Base-by-base conservation (phyloP, 2,888 invertebrate species). In the Serrognathus titanus region DNA sequence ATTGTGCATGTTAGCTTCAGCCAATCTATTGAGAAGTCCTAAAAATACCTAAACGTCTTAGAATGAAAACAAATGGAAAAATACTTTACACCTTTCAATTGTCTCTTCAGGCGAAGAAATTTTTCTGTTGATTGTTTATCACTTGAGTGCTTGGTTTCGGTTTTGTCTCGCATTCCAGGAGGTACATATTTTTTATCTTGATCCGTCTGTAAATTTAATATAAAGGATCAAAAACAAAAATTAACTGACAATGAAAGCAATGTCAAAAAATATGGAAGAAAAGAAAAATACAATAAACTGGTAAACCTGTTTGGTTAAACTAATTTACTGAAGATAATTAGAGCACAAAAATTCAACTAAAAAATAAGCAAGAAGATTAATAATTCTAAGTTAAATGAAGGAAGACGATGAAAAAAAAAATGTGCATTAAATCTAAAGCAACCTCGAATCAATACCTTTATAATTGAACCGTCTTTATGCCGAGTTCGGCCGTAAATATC, bases 401-500 rank as follows among this genome's bases (percentile, higher is more conserved):
- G n/a, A n/a, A n/a, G n/a, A n/a, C n/a, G n/a, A 13, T 12, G 7
- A 40, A 12, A 56, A 37, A 49, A 35, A 24, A 46, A 16, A n/a
- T n/a, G n/a, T n/a, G n/a, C n/a, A n/a, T n/a, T n/a, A n/a, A n/a
- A n/a, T n/a, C n/a, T n/a, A n/a, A n/a, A n/a, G n/a, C n/a, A 41
- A 46, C 1, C 13, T 6, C 13, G 46, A 12, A 48, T 1, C 10
- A 12, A 37, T 75, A 85, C 86, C 69, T 81, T 79, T 45, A 95
- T 78, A 63, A 96, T 74, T 72, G 90, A 87, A 2, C 97, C 97
- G 65, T 89, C 82, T 68, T 86, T 85, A 71, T 90, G 89, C 64
- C 93, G 82, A 65, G 88, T 83, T 57, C 96, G 82, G 0, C 97
- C 97, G 78, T 97, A 97, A 72, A 97, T 97, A 79, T 97, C 97